Percentiles rank a stretch among this genome's conserved stretches.
Evolutionary conservation across 2,113 vertebrate genomes (phyloP).

Genomic region (Typhlomys cinereus): DNA sequence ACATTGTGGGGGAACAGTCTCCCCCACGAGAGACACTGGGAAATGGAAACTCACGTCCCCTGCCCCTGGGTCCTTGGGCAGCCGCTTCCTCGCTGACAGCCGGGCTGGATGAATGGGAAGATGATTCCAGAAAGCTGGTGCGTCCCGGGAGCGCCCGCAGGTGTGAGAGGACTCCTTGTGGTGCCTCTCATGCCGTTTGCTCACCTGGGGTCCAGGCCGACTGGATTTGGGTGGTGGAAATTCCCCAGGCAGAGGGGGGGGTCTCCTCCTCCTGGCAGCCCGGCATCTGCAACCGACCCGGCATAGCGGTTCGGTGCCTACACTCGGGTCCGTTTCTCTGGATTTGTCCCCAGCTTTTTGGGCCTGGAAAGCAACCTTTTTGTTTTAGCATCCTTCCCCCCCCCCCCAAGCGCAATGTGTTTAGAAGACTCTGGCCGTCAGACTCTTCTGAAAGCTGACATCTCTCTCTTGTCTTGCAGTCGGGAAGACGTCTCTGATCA

Average conservation of each 20-base stretch:
- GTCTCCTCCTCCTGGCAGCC: not conserved
- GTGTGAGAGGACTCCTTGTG: not conserved
- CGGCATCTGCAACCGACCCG: not conserved
- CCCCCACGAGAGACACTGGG: not conserved
- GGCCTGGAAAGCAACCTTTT: not conserved
- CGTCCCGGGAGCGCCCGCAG: not conserved
- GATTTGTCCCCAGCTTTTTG: not conserved
- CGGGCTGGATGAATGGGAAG: not conserved
- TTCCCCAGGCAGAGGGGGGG: not conserved
- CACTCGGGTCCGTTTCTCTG: not conserved
- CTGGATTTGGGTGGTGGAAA: not conserved
- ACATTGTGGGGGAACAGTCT: not conserved
- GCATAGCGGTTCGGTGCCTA: accelerated
- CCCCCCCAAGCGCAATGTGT: not conserved
- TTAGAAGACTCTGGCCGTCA: not conserved
- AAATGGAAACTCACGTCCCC: not conserved
- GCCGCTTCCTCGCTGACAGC: not conserved
- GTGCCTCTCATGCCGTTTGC: not conserved
- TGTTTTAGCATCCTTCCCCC: not conserved
- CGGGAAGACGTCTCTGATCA: slow-evolving; percentile 96
- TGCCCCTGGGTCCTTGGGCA: not conserved
- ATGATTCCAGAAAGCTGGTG: not conserved
- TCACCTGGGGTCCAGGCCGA: not conserved
- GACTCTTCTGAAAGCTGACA: not conserved
- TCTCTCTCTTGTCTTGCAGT: slow-evolving; percentile 87